Evolutionary conservation across 2,888 invertebrate genomes (phyloP).

Genomic region (Andrena minutula): DNA sequence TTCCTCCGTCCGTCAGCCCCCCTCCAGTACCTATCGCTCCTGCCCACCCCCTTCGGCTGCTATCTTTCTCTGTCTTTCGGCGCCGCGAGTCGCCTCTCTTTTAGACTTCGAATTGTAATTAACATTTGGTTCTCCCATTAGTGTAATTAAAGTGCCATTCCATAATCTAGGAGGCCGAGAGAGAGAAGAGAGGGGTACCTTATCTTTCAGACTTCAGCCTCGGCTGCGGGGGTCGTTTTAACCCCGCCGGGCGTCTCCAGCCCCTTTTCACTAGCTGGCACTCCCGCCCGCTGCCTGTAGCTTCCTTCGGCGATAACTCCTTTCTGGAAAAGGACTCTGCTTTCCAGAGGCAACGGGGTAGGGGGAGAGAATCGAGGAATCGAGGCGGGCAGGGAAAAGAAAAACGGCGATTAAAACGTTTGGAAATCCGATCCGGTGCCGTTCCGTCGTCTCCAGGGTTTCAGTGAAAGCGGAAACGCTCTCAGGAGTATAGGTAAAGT

Average conservation of each 20-base stretch:
- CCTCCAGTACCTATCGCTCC: slow-evolving; percentile 53
- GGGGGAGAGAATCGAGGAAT: slow-evolving; percentile 49
- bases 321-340: slow-evolving; percentile 72
- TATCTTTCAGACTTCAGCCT: slow-evolving; percentile 85
- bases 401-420: slow-evolving; percentile 76
- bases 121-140: slow-evolving; percentile 92
- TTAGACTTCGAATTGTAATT: slow-evolving; percentile 90
- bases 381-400: slow-evolving; percentile 53
- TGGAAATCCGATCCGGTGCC: slow-evolving; percentile 63
- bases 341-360: slow-evolving; percentile 14
- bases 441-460: slow-evolving; percentile 8
- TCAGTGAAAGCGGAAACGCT: slow-evolving; percentile 28
- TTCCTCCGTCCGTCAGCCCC: slow-evolving; percentile 37
- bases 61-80: slow-evolving; percentile 69
- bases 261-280: slow-evolving; percentile 71
- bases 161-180: slow-evolving; percentile 86
- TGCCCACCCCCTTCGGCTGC: slow-evolving; percentile 30
- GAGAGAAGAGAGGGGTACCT: slow-evolving; percentile 81
- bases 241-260: slow-evolving; percentile 69
- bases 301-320: slow-evolving; percentile 81
- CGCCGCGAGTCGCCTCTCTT: slow-evolving; percentile 85
- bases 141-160: slow-evolving; percentile 91
- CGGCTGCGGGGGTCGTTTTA: slow-evolving; percentile 77
- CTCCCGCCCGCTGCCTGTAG: slow-evolving; percentile 72
- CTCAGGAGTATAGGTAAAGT: not conserved